phyloP scores from a whole-genome alignment of 2,888 invertebrate genomes.

The Drepanosiphum platanoidis region DNA sequence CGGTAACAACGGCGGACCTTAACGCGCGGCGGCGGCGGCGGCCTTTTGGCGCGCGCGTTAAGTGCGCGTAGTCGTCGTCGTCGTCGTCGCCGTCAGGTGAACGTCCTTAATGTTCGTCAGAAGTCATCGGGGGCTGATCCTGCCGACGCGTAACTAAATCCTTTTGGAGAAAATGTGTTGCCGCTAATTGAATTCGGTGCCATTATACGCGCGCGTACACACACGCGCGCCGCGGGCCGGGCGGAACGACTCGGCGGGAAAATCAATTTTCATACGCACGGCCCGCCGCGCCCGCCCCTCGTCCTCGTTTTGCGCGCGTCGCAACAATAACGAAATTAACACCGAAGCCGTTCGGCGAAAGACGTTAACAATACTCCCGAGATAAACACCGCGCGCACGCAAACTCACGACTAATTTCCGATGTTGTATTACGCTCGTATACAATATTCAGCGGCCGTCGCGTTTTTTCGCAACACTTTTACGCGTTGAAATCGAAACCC shows the following conservation, averaged over 20 bases:
- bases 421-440: background rate
- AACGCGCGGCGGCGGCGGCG: too few species aligned
- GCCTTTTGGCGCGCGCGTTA: background rate
- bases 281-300: too few species aligned
- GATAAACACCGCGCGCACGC: background rate
- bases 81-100: too few species aligned
- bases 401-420: too few species aligned
- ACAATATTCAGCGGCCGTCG: background rate
- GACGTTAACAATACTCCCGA: conserved; percentile 7
- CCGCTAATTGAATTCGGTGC: conserved; percentile 18
- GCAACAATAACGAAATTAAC: conserved; percentile 34
- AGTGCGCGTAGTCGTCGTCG: too few species aligned
- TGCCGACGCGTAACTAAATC: background rate
- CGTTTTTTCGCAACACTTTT: too few species aligned
- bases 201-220: background rate
- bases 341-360: background rate
- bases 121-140: conserved; percentile 34
- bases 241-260: background rate
- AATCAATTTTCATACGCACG: conserved; percentile 26
- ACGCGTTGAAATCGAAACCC: too few species aligned
- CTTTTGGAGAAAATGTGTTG: conserved; percentile 13
- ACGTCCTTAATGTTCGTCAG: conserved; percentile 30
- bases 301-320: background rate
- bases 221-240: too few species aligned
- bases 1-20: too few species aligned